phyloP scores from a whole-genome alignment of 2,797 vertebrate genomes.

The Sebastes kiyomatsui region DNA sequence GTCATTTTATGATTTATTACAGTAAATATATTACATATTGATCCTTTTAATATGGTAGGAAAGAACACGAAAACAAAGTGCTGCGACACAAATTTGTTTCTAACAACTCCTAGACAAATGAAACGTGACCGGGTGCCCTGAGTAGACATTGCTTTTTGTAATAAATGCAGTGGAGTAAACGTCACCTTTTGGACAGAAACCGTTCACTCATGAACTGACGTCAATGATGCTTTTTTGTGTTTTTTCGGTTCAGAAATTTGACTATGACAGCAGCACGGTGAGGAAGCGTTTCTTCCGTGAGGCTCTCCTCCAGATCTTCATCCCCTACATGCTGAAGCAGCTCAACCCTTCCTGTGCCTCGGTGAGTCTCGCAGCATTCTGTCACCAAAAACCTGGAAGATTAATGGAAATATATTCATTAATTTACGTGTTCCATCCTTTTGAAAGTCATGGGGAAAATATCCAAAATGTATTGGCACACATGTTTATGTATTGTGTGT shows the following conservation, averaged over 20 bases:
- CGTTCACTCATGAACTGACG: background rate
- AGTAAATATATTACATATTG: too few relatives aligned
- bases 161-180: too few relatives aligned
- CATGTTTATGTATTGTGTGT: background rate
- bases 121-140: too few relatives aligned
- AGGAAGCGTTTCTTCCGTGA: slow-evolving; percentile 97
- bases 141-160: too few relatives aligned
- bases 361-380: slow-evolving; percentile 72
- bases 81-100: too few relatives aligned
- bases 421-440: background rate
- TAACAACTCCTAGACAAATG: too few relatives aligned
- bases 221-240: background rate
- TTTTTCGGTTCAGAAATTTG: slow-evolving; percentile 86
- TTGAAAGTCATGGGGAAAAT: background rate
- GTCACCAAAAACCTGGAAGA: background rate
- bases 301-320: slow-evolving; percentile 95
- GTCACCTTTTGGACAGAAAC: background rate
- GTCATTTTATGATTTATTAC: too few relatives aligned
- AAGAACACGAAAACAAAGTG: too few relatives aligned
- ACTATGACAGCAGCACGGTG: slow-evolving; percentile 96
- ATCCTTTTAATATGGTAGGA: too few relatives aligned
- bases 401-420: background rate
- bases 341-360: slow-evolving; percentile 88
- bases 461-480: background rate
- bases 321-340: slow-evolving; percentile 96